These are phyloP conservation scores for Chelon labrosus DNA, from an alignment of 2,797 vertebrate genomes.

Conservation along the genomic window DNA sequence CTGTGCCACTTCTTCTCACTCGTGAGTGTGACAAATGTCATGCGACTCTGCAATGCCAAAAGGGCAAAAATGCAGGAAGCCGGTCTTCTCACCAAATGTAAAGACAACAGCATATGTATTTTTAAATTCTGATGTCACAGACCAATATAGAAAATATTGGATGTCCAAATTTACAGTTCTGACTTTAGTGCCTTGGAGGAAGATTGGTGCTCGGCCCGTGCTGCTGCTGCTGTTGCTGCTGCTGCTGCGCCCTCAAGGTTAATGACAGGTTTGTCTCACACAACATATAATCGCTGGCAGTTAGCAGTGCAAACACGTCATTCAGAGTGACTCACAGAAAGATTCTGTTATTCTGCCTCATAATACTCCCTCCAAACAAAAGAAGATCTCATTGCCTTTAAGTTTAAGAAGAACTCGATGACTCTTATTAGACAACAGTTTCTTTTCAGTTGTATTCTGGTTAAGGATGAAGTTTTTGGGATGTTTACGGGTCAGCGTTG, in stretches of 20 bases:
- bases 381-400: constrained; percentile 8
- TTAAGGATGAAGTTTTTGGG: neutral
- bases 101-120: constrained; percentile 12
- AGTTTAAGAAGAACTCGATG: neutral
- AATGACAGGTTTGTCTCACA: constrained; percentile 69
- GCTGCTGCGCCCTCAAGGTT: constrained; percentile 48
- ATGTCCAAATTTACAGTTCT: constrained; percentile 22
- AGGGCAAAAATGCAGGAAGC: constrained; percentile 27
- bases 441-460: neutral
- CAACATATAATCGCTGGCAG: constrained; percentile 68
- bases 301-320: constrained; percentile 63
- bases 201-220: constrained; percentile 17
- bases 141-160: neutral
- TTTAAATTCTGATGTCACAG: constrained; percentile 8
- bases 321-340: constrained; percentile 52
- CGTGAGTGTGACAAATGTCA: constrained; percentile 14
- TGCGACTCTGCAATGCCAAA: constrained; percentile 7
- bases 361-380: constrained; percentile 31
- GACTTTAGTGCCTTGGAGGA: constrained; percentile 6
- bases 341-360: constrained; percentile 38
- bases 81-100: neutral
- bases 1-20: neutral
- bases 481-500: neutral
- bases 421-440: neutral
- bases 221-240: constrained; percentile 29